Conservation (phyloP, 2,113 vertebrate species). For the Syngnathus typhle region DNA sequence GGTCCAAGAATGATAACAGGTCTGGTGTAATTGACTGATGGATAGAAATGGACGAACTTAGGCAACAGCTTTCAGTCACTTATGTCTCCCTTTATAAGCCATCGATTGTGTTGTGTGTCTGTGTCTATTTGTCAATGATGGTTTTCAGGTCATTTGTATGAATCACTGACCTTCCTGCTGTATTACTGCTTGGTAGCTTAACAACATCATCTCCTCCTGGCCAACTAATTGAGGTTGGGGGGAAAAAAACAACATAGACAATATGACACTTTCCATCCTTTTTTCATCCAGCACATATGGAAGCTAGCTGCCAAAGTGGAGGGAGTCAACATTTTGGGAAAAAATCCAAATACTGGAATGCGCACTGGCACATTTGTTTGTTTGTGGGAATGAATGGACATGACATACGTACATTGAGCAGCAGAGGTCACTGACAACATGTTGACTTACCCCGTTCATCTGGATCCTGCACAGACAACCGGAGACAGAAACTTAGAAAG, state of each 20-base stretch:
- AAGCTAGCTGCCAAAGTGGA: neutral
- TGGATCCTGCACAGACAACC: constrained; percentile 46
- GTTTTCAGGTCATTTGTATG: neutral
- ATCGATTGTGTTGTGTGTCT: too few relatives aligned
- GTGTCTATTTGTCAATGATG: neutral
- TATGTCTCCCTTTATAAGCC: too few relatives aligned
- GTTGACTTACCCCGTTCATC: constrained; percentile 60
- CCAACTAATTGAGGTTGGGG: constrained; percentile 71
- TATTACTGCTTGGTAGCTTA: constrained; percentile 91
- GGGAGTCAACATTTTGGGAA: neutral
- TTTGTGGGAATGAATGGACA: constrained; percentile 2
- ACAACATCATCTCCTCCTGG: constrained; percentile 84
- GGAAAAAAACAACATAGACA: neutral
- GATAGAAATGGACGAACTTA: constrained; percentile 1
- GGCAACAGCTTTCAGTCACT: neutral
- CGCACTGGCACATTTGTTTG: too few relatives aligned
- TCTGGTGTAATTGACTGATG: constrained; percentile 85
- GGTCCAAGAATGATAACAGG: constrained; percentile 94
- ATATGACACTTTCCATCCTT: constrained; percentile 6
- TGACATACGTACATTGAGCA: constrained; percentile 45
- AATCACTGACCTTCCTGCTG: constrained; percentile 89
- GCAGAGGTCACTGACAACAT: constrained; percentile 38
- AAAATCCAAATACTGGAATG: neutral
- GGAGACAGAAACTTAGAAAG: constrained; percentile 3
- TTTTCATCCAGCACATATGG: too few relatives aligned